Conservation (phyloP, 2,797 vertebrate genomes). For the Brachyalestes nurse region DNA sequence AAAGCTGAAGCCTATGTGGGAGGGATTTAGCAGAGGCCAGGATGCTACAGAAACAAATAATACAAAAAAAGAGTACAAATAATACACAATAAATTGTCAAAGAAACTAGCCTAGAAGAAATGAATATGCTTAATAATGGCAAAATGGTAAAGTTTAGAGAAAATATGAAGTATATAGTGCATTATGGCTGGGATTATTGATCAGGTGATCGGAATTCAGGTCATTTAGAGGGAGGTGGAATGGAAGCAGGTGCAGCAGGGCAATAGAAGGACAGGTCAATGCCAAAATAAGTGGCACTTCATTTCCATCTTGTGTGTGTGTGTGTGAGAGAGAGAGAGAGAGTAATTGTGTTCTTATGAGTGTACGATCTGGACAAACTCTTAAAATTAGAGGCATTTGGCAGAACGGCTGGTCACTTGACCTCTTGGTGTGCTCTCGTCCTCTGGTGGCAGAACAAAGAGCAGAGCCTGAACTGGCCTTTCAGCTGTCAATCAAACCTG, state of each 20-base stretch:
- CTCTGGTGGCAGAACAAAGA: slow-evolving; percentile 50
- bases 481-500: slow-evolving; percentile 50
- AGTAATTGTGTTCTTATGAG: background rate
- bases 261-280: slow-evolving; percentile 46
- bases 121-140: no score
- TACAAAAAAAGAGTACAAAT: background rate
- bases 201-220: background rate
- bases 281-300: slow-evolving; percentile 42
- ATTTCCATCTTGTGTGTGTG: slow-evolving; percentile 40
- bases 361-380: slow-evolving; percentile 38
- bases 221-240: background rate
- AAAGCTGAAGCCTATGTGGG: background rate
- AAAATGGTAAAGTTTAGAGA: background rate
- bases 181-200: background rate
- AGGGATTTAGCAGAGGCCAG: background rate
- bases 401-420: slow-evolving; percentile 63
- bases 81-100: background rate
- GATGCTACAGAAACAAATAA: background rate
- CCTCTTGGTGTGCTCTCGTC: slow-evolving; percentile 56
- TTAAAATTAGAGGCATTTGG: slow-evolving; percentile 42
- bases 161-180: background rate
- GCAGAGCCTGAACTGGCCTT: slow-evolving; percentile 59
- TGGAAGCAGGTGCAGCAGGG: background rate
- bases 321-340: background rate
- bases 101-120: background rate